A percentile compares a stretch with the other conserved stretches of the same genome.
Evolutionary conservation across 2,888 invertebrate species (phyloP).

Genomic region (Hirtodrosophila histrioides): DNA sequence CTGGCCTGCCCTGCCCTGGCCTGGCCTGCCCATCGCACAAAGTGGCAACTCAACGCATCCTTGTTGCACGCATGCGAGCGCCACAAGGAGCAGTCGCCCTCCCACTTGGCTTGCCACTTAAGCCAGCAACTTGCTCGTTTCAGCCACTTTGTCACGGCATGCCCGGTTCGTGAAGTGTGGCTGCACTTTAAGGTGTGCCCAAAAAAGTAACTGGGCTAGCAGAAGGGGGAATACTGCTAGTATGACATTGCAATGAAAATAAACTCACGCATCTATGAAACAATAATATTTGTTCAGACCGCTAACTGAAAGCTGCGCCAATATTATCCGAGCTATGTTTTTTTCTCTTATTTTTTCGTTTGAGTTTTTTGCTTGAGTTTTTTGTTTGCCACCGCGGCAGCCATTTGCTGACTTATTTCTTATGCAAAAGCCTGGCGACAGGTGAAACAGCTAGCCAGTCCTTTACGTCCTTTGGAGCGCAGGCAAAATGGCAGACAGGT

Average conservation of each 20-base stretch:
- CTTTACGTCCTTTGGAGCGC: constrained; percentile 20
- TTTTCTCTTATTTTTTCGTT: constrained; percentile 8
- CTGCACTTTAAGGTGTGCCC: constrained; percentile 18
- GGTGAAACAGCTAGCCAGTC: constrained; percentile 29
- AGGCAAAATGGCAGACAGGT: constrained; percentile 25
- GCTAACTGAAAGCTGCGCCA: constrained; percentile 56
- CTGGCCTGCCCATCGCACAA: constrained; percentile 17
- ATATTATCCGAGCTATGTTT: constrained; percentile 28
- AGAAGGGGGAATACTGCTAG: constrained; percentile 3
- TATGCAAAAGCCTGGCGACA: constrained; percentile 45
- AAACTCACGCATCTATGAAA: constrained; percentile 48
- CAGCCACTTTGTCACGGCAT: constrained; percentile 31
- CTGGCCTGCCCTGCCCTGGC: too few relatives aligned
- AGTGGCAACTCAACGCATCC: constrained; percentile 52
- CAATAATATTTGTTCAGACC: constrained; percentile 69
- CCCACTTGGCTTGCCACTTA: constrained; percentile 61
- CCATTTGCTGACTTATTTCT: constrained; percentile 46
- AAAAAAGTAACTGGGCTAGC: constrained; percentile 12
- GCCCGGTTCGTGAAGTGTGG: constrained; percentile 35
- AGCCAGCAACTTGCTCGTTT: constrained; percentile 43
- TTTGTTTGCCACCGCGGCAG: constrained; percentile 38
- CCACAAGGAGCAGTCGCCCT: constrained; percentile 27
- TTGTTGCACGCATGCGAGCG: constrained; percentile 54
- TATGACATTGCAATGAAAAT: constrained; percentile 57
- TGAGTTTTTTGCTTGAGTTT: constrained; percentile 54